phyloP scores from a whole-genome alignment of 2,113 vertebrate species.

The Hemibagrus wyckioides region DNA sequence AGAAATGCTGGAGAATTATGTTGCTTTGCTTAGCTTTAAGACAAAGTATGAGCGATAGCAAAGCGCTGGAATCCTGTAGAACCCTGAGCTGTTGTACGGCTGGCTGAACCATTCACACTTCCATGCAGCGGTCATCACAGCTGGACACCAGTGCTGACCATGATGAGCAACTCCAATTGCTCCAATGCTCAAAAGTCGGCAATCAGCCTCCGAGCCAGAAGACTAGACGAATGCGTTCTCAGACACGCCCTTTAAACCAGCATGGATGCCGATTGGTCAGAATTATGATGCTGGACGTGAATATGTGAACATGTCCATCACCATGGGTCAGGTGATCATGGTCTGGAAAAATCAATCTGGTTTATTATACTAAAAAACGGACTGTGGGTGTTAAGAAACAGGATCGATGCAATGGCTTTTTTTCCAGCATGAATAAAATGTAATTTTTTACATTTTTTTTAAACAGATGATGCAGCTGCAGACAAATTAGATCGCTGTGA shows the following conservation, averaged over 20 bases:
- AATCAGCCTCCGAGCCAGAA: not conserved
- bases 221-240: not conserved
- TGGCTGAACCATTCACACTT: constrained; percentile 24
- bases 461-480: not conserved
- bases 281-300: not conserved
- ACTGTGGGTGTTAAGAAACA: not conserved
- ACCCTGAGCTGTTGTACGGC: not conserved
- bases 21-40: not conserved
- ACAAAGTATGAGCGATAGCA: not conserved
- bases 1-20: not conserved
- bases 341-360: constrained; percentile 27
- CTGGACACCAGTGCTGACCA: constrained; percentile 27
- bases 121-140: constrained; percentile 36
- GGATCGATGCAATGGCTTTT: constrained; percentile 25
- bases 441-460: not conserved
- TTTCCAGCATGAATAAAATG: not conserved
- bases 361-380: not conserved
- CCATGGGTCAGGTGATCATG: constrained; percentile 13
- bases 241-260: constrained; percentile 83
- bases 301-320: constrained; percentile 11
- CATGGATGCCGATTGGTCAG: constrained; percentile 68
- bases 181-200: not conserved
- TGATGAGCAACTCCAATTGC: constrained; percentile 40
- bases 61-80: not conserved
- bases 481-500: not conserved